phyloP scores from a whole-genome alignment of 2,888 invertebrate species.

The Microchrysa polita region DNA sequence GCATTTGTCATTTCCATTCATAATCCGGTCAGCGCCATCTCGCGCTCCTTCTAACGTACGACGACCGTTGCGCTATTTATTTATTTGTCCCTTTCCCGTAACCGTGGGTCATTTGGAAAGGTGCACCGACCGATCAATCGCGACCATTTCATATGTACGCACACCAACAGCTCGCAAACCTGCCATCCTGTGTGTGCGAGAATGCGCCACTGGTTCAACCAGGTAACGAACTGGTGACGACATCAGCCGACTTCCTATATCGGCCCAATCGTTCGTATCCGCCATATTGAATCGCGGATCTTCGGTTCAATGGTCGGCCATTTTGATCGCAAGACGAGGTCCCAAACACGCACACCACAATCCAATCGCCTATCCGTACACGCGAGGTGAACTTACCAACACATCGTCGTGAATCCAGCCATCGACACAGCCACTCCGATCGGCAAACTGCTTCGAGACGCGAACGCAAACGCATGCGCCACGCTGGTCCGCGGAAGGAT shows the following conservation, averaged over 20 bases:
- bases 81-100: background rate
- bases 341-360: slow-evolving; percentile 24
- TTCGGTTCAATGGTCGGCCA: slow-evolving; percentile 46
- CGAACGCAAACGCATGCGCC: slow-evolving; percentile 58
- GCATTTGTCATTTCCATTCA: slow-evolving; percentile 18
- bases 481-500: slow-evolving; percentile 52
- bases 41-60: background rate
- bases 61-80: slow-evolving; percentile 3
- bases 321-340: slow-evolving; percentile 46
- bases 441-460: slow-evolving; percentile 61
- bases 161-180: background rate
- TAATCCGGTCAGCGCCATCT: slow-evolving; percentile 33
- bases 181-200: slow-evolving; percentile 3
- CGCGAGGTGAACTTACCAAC: slow-evolving; percentile 39
- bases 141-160: background rate
- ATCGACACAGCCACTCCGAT: slow-evolving; percentile 52
- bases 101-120: slow-evolving; percentile 16
- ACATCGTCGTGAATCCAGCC: slow-evolving; percentile 45
- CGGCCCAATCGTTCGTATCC: slow-evolving; percentile 21
- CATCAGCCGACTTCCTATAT: slow-evolving; percentile 12
- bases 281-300: slow-evolving; percentile 39
- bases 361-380: background rate
- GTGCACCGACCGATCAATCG: slow-evolving; percentile 27
- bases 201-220: slow-evolving; percentile 23
- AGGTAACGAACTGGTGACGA: slow-evolving; percentile 34